Conservation (phyloP, 2,888 invertebrate species). For the Aelia acuminata region DNA sequence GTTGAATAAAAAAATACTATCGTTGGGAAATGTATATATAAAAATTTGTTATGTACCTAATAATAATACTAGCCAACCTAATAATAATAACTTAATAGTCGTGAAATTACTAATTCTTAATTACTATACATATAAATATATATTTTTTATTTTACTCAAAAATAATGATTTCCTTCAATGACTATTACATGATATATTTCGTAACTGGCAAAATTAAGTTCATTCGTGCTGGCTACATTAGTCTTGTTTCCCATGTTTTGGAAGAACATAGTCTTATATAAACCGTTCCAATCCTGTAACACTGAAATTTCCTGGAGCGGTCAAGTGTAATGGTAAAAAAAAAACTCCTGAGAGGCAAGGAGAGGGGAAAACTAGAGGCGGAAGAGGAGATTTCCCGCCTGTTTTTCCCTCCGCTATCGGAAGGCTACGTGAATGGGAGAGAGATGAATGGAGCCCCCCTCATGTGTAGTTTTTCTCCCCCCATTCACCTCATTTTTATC, state of each 20-base stretch:
- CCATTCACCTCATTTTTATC: slow-evolving; percentile 52
- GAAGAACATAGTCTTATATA: background rate
- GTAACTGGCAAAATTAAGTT: background rate
- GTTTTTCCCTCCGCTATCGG: slow-evolving; percentile 38
- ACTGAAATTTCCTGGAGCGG: slow-evolving; percentile 19
- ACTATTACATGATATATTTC: background rate
- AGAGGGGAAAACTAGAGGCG: slow-evolving; percentile 37
- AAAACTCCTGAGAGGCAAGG: background rate
- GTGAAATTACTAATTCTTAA: too few relatives aligned
- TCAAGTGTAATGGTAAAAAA: background rate
- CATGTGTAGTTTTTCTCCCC: slow-evolving; percentile 56
- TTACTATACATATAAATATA: too few relatives aligned
- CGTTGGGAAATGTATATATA: too few relatives aligned
- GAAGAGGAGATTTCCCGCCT: slow-evolving; percentile 52
- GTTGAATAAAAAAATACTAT: too few relatives aligned
- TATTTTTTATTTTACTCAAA: too few relatives aligned
- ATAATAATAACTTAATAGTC: too few relatives aligned
- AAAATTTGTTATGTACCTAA: too few relatives aligned
- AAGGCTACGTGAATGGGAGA: slow-evolving; percentile 49
- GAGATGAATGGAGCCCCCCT: slow-evolving; percentile 52
- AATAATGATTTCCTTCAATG: too few relatives aligned
- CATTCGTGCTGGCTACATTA: slow-evolving; percentile 7
- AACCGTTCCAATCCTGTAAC: background rate
- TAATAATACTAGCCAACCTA: too few relatives aligned
- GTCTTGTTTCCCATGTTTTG: background rate